Evolutionary conservation across 2,888 invertebrate species (phyloP).

Genomic region (Pammene aurita): DNA sequence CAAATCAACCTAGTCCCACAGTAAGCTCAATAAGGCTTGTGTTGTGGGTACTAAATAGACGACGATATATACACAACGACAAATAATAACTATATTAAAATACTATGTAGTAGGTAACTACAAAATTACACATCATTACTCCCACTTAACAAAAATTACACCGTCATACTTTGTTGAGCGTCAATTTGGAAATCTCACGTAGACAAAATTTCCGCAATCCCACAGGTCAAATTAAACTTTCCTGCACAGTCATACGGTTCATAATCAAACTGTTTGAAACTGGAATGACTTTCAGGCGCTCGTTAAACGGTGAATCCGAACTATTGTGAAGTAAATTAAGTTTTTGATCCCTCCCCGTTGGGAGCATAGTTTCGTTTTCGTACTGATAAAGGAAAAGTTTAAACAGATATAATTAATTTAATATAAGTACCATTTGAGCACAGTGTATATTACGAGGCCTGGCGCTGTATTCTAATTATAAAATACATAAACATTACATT

Average conservation of each 20-base stretch:
- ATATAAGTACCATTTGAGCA: not conserved
- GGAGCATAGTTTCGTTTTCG: conserved; percentile 4
- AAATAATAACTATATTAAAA: too few relatives aligned
- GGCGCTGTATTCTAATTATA: too few relatives aligned
- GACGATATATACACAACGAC: too few relatives aligned
- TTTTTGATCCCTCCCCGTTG: conserved; percentile 15
- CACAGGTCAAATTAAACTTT: conserved; percentile 24
- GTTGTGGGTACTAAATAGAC: too few relatives aligned
- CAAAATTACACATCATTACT: not conserved
- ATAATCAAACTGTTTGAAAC: conserved; percentile 21
- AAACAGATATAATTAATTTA: not conserved
- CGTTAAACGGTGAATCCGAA: conserved; percentile 18
- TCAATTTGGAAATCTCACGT: conserved; percentile 28
- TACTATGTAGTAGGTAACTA: too few relatives aligned
- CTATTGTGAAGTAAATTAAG: conserved; percentile 24
- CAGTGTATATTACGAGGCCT: not conserved
- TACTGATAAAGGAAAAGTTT: not conserved
- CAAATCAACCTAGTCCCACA: too few relatives aligned
- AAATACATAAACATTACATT: too few relatives aligned
- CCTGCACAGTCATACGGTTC: conserved; percentile 21
- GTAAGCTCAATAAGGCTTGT: too few relatives aligned
- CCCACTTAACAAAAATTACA: conserved; percentile 18
- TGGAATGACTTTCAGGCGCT: conserved; percentile 15
- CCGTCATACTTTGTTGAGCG: conserved; percentile 1
- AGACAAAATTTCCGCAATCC: conserved; percentile 8